A percentile compares a stretch with the other conserved stretches of the same genome.
phyloP scores from a whole-genome alignment of 1,140 invertebrate species.

The Eupristina koningsbergeri region DNA sequence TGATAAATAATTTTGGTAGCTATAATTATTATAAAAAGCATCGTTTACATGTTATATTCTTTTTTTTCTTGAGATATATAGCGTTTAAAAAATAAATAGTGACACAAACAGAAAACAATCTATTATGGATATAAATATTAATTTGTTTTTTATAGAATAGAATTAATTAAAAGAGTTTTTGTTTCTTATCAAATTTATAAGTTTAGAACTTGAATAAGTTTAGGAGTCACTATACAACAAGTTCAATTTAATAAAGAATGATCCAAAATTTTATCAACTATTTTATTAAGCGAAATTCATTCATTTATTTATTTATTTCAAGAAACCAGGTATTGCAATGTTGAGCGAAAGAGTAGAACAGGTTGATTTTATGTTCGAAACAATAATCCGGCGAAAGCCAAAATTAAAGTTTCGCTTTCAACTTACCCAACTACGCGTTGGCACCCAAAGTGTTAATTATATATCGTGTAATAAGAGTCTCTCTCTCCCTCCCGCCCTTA shows the following conservation, averaged over 20 bases:
- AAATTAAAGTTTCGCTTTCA: conserved; percentile 55
- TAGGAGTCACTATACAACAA: background rate
- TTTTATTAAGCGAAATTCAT: background rate
- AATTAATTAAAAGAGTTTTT: too few species aligned
- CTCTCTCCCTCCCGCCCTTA: background rate
- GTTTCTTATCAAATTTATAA: too few species aligned
- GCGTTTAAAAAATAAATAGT: too few species aligned
- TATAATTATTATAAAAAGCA: too few species aligned
- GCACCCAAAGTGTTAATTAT: conserved; percentile 51
- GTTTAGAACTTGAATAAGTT: too few species aligned
- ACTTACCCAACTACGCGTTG: conserved; percentile 39
- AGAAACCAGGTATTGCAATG: background rate
- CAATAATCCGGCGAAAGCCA: conserved; percentile 21
- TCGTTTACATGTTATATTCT: too few species aligned
- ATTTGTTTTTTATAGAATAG: too few species aligned
- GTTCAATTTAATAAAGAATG: background rate
- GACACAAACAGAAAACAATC: too few species aligned
- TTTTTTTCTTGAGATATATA: too few species aligned
- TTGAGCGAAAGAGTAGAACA: background rate
- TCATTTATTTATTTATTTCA: conserved; percentile 28
- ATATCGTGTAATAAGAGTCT: conserved; percentile 42
- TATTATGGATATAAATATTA: too few species aligned
- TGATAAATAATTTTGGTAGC: too few species aligned
- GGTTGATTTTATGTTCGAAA: conserved; percentile 15
- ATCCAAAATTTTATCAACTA: conserved; percentile 20